Base-by-base conservation (phyloP, 2,888 invertebrate species). In the Leptopilina syphax region DNA sequence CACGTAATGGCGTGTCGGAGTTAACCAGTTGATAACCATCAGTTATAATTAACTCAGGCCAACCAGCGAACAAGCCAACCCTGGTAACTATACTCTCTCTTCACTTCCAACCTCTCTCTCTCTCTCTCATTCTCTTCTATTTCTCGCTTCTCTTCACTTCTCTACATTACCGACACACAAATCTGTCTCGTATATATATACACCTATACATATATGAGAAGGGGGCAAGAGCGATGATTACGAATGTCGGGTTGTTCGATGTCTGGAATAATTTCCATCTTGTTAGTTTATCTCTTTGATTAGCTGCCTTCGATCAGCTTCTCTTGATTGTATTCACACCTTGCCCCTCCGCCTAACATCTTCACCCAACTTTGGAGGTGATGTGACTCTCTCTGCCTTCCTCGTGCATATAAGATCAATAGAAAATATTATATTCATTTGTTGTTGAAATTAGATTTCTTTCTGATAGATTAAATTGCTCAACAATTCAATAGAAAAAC, bases 11-110 rank as follows among this genome's bases (percentile, higher is more conserved):
- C 91, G 91, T 91, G 91, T 91, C 90, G 90, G 91, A 92, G 91
- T 91, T 91, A 91, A 91, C 91, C 89, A 90, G 91, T 90, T 92
- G 92, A 91, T 92, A 92, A 91, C 89, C 91, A 91, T 91, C 92
- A 90, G 91, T 91, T 92, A 92, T 91, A 92, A 92, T 92, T 92
- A 91, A 92, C 92, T 91, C 90, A 89, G 89, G 88, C 89, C 89
- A 90, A 91, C 89, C 90, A 87, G 90, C 88, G 90, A 91, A 90
- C 91, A 89, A 91, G 90, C 90, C 89, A 89, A 88, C 90, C 88
- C 90, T 86, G 89, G 86, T 86, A 87, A 87, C 88, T 86, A 85
- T 87, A 86, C 85, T 84, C 84, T 84, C 82, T 80, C 77, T 81
- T 78, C 85, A 80, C 79, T 79, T 76, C 24, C 66, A 63, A 65